phyloP scores from a whole-genome alignment of 1,140 invertebrate genomes.

The Nasonia giraulti region DNA sequence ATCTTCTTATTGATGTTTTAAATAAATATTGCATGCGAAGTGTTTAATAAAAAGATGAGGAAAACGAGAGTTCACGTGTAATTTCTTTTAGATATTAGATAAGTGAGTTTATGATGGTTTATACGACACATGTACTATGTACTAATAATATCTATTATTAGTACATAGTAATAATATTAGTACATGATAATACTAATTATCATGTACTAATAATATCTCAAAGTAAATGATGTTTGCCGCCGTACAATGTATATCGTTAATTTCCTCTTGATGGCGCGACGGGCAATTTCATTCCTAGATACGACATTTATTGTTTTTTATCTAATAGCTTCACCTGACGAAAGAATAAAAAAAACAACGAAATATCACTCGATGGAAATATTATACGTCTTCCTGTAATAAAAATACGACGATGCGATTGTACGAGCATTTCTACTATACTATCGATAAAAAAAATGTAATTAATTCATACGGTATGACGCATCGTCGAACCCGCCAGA shows the following conservation, averaged over 20 bases:
- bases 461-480: too few species aligned
- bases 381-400: not conserved
- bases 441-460: too few species aligned
- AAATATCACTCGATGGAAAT: not conserved
- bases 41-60: too few species aligned
- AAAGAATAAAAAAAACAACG: not conserved
- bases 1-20: too few species aligned
- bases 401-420: too few species aligned
- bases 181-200: too few species aligned
- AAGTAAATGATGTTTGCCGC: not conserved
- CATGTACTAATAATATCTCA: constrained; percentile 2
- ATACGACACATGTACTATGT: too few species aligned
- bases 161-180: too few species aligned
- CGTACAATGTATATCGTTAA: not conserved
- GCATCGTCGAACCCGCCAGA: not conserved
- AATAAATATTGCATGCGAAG: too few species aligned
- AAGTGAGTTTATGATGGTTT: not conserved
- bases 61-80: not conserved
- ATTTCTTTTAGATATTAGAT: not conserved
- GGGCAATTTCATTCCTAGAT: not conserved
- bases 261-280: not conserved
- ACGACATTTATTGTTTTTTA: not conserved
- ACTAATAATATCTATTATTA: constrained; percentile 13
- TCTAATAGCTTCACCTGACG: not conserved
- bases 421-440: too few species aligned